phyloP scores from a whole-genome alignment of 1,140 invertebrate species.

The Grapholita molesta region DNA sequence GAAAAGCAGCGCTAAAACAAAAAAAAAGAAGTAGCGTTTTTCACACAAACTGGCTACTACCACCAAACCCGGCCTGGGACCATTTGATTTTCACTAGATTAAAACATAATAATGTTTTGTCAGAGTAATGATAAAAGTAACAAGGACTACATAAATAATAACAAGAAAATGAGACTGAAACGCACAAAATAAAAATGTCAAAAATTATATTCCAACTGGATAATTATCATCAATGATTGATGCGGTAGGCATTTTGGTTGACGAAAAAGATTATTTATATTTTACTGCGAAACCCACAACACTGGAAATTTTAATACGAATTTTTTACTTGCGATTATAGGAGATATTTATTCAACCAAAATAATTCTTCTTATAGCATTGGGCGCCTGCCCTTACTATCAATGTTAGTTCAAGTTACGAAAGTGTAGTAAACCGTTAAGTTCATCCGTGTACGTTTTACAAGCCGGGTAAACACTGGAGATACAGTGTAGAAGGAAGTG shows the following conservation, averaged over 20 bases:
- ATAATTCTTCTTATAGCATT: not conserved
- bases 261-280: not conserved
- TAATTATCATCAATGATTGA: not conserved
- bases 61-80: no score
- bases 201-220: not conserved
- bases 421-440: slow-evolving; percentile 11
- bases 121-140: no score
- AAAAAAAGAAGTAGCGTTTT: not conserved
- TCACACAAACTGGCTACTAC: no score
- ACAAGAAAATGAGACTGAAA: not conserved
- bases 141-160: no score
- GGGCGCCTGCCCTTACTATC: slow-evolving; percentile 1
- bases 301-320: not conserved
- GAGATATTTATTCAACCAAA: no score
- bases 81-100: no score
- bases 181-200: not conserved
- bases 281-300: not conserved
- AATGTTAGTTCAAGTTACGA: slow-evolving; percentile 5
- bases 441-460: slow-evolving; percentile 14
- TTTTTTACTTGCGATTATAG: no score
- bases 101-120: no score
- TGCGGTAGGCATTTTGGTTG: not conserved
- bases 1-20: not conserved
- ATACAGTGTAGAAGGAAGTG: slow-evolving; percentile 12
- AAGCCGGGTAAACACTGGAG: slow-evolving; percentile 1